Conservation (phyloP, 1,140 invertebrate genomes). For the Drosophila simulans region DNA sequence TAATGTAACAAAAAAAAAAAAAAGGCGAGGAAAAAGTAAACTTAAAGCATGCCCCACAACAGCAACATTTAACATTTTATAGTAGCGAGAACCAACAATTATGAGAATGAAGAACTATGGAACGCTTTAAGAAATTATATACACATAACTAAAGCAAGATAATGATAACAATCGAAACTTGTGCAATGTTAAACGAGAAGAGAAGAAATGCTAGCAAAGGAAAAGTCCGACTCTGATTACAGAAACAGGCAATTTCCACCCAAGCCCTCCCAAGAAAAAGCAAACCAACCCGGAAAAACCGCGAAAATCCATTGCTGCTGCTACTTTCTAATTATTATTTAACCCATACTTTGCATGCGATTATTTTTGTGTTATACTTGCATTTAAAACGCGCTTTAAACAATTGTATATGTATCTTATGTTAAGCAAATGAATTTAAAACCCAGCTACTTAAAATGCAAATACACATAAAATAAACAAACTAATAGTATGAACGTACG, state of each 20-base stretch:
- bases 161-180: constrained; percentile 59
- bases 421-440: constrained; percentile 66
- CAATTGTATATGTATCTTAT: constrained; percentile 67
- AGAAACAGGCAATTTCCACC: constrained; percentile 24
- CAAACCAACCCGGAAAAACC: constrained; percentile 11
- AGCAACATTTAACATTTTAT: constrained; percentile 78
- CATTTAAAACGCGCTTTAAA: constrained; percentile 69
- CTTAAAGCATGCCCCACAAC: constrained; percentile 55
- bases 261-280: constrained; percentile 21
- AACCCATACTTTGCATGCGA: constrained; percentile 55
- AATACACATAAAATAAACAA: constrained; percentile 29
- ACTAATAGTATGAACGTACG: constrained; percentile 28
- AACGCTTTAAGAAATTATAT: constrained; percentile 71
- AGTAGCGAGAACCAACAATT: constrained; percentile 59
- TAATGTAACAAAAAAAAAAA: constrained; percentile 26
- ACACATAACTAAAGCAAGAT: constrained; percentile 43
- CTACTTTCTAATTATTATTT: constrained; percentile 60
- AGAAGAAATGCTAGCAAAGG: constrained; percentile 22
- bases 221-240: constrained; percentile 24
- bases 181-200: constrained; percentile 65
- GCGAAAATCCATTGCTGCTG: constrained; percentile 66
- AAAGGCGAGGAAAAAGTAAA: constrained; percentile 25
- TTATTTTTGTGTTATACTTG: constrained; percentile 76
- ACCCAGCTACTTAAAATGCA: constrained; percentile 39
- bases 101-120: constrained; percentile 50